Evolutionary conservation across 1,140 invertebrate species (phyloP).

Genomic region (Brachionus paranguensis): DNA sequence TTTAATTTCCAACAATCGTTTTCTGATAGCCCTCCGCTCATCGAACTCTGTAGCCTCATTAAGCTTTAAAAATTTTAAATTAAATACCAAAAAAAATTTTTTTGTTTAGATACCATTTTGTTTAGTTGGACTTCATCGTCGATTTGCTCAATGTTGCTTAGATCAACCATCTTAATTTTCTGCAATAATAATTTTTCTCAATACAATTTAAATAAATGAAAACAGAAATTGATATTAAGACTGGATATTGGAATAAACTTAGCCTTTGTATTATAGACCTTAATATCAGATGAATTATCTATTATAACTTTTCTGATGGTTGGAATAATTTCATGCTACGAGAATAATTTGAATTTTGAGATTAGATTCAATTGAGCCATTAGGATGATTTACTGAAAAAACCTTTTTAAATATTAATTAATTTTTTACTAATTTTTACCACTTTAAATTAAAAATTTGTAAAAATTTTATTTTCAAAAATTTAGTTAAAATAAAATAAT

Average conservation of each 20-base stretch:
- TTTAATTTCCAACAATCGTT: constrained; percentile 3
- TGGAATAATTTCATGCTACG: background rate
- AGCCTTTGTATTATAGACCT: background rate
- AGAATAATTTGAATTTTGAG: background rate
- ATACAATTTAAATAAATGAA: background rate
- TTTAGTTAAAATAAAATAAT: too few species aligned
- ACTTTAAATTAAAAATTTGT: too few species aligned
- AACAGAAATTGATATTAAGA: background rate
- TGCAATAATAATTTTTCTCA: background rate
- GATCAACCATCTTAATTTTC: constrained; percentile 23
- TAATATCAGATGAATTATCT: background rate
- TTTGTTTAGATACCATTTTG: constrained; percentile 21
- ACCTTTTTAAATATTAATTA: background rate
- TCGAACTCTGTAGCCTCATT: background rate
- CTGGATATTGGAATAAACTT: background rate
- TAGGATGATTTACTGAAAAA: background rate
- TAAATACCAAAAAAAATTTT: background rate
- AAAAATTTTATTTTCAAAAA: too few species aligned
- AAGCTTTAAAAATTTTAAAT: background rate
- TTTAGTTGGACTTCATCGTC: constrained; percentile 14
- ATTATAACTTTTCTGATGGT: background rate
- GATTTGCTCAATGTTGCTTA: background rate
- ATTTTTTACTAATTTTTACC: background rate
- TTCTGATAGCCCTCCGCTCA: constrained; percentile 29
- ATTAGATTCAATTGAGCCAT: background rate